Percentiles rank a stretch among this genome's conserved stretches.
These are phyloP conservation scores for Heliconius eleuchia DNA, from an alignment of 1,140 invertebrate species.

Conservation along the genomic window DNA sequence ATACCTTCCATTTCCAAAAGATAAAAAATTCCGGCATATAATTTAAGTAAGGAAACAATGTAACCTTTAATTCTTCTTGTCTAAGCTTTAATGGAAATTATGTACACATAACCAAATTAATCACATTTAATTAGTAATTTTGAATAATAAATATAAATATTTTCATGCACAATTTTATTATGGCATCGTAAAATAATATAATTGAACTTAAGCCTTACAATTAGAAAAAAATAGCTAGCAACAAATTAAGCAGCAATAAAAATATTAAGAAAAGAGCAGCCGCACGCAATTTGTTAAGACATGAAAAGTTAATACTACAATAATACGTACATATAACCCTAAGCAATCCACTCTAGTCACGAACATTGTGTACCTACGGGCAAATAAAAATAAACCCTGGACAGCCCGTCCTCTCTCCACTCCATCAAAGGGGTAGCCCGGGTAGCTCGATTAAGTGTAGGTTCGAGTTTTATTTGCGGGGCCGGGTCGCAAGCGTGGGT, in stretches of 20 bases:
- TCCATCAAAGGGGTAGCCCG: slow-evolving; percentile 72
- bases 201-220: too few relatives aligned
- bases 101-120: too few relatives aligned
- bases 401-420: slow-evolving; percentile 47
- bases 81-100: too few relatives aligned
- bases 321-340: slow-evolving; percentile 20
- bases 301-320: slow-evolving; percentile 28
- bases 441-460: slow-evolving; percentile 78
- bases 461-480: slow-evolving; percentile 73
- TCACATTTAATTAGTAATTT: too few relatives aligned
- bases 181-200: too few relatives aligned
- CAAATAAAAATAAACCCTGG: slow-evolving; percentile 68
- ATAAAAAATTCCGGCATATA: too few relatives aligned
- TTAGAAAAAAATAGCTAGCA: too few relatives aligned
- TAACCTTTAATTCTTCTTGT: too few relatives aligned
- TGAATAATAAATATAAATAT: too few relatives aligned
- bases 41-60: too few relatives aligned
- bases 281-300: not conserved
- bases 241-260: slow-evolving; percentile 27
- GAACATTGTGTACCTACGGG: slow-evolving; percentile 39
- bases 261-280: slow-evolving; percentile 2
- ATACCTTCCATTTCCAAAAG: too few relatives aligned
- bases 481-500: slow-evolving; percentile 50
- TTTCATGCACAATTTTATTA: too few relatives aligned
- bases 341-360: slow-evolving; percentile 51